These are phyloP conservation scores for Chaetodon auriga DNA, from an alignment of 2,113 vertebrate species.

Conservation along the genomic window DNA sequence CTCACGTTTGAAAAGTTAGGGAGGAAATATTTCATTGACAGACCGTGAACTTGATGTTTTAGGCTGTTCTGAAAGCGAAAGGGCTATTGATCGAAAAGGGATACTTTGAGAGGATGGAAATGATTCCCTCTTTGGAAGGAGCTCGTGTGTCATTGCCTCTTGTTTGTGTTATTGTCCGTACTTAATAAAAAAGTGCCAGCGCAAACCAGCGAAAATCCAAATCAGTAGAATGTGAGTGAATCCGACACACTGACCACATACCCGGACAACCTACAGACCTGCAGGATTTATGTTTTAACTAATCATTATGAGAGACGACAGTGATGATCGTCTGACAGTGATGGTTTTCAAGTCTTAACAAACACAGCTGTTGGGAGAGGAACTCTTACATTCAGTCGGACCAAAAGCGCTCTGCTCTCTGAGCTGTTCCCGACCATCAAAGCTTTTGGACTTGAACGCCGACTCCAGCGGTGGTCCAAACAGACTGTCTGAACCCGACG, in stretches of 20 bases:
- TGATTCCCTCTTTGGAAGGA: no score
- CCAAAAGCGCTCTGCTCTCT: constrained; percentile 55
- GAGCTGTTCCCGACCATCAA: constrained; percentile 83
- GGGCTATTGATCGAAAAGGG: no score
- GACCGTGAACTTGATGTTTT: no score
- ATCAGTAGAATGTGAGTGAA: not conserved
- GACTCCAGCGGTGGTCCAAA: constrained; percentile 93
- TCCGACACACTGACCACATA: not conserved
- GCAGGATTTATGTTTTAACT: no score
- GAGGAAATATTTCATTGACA: no score
- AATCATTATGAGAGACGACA: no score
- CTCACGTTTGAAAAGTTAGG: no score
- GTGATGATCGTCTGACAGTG: not conserved
- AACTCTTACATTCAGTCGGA: constrained; percentile 79
- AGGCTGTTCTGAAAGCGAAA: no score
- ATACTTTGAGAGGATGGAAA: no score
- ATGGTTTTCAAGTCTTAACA: not conserved
- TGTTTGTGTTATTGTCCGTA: not conserved
- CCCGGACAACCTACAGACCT: no score
- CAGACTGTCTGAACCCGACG: constrained; percentile 82
- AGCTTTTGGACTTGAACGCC: constrained; percentile 89
- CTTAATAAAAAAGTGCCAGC: not conserved
- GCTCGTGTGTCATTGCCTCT: no score
- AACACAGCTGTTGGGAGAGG: not conserved
- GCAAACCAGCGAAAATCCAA: not conserved